These are phyloP conservation scores for Nasalis larvatus DNA, from an alignment of 2,113 vertebrate species.

Conservation along the genomic window DNA sequence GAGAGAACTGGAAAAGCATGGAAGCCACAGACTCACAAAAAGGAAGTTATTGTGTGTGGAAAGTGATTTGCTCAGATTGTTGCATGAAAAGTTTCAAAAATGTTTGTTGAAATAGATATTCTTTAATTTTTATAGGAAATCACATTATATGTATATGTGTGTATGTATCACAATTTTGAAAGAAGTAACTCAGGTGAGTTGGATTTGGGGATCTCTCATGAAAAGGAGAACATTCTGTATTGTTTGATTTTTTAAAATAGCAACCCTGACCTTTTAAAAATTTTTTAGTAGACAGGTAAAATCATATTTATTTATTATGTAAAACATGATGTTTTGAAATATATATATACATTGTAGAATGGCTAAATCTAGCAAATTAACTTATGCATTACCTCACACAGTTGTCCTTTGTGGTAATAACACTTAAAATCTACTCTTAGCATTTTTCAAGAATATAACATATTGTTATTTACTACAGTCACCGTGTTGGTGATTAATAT, in stretches of 20 bases:
- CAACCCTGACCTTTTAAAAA: neutral
- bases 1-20: neutral
- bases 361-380: neutral
- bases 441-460: neutral
- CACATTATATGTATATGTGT: neutral
- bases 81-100: neutral
- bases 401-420: neutral
- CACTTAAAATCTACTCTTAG: neutral
- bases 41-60: neutral
- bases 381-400: neutral
- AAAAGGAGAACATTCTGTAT: neutral
- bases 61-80: neutral
- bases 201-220: neutral
- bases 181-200: neutral
- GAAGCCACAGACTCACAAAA: neutral
- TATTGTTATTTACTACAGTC: neutral
- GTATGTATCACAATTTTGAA: neutral
- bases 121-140: neutral
- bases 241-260: neutral
- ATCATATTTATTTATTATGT: neutral
- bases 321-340: neutral
- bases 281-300: neutral
- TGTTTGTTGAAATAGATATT: neutral
- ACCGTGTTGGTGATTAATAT: neutral
- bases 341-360: neutral